Evolutionary conservation across 2,888 invertebrate genomes (phyloP).

Genomic region (Caenorhabditis becei): DNA sequence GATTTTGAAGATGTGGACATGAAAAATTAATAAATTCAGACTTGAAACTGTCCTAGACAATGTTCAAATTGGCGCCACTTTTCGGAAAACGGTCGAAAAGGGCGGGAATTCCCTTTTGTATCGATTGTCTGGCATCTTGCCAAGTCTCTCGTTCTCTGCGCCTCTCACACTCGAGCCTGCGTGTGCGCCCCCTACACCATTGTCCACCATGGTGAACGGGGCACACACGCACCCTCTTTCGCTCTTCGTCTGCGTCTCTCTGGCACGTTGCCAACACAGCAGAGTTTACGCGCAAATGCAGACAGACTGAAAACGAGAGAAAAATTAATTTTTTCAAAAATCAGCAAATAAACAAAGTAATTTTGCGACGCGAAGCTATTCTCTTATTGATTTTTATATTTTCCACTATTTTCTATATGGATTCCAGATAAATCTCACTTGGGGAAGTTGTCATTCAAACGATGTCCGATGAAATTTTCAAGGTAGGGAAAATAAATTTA

Average conservation of each 20-base stretch:
- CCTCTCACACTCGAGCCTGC: slow-evolving; percentile 31
- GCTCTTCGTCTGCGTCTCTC: slow-evolving; percentile 31
- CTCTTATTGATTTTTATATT: background rate
- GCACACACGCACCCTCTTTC: slow-evolving; percentile 13
- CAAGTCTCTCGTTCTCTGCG: slow-evolving; percentile 48
- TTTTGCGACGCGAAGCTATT: background rate
- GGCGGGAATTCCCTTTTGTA: slow-evolving; percentile 56
- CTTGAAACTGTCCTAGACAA: background rate
- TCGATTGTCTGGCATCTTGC: slow-evolving; percentile 62
- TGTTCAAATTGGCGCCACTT: slow-evolving; percentile 49
- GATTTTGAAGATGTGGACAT: background rate
- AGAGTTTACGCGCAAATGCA: slow-evolving; percentile 34
- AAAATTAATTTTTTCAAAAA: slow-evolving; percentile 8
- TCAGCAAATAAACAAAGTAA: too few relatives aligned
- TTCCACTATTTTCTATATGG: background rate
- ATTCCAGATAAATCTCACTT: slow-evolving; percentile 51
- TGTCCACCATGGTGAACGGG: slow-evolving; percentile 16
- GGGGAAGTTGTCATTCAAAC: slow-evolving; percentile 41
- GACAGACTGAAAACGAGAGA: background rate
- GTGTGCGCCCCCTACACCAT: slow-evolving; percentile 38
- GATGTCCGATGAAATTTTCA: slow-evolving; percentile 47
- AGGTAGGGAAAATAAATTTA: slow-evolving; percentile 14
- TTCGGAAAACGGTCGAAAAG: slow-evolving; percentile 25
- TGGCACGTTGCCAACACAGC: slow-evolving; percentile 43
- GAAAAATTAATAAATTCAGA: background rate